A percentile compares a stretch with the other conserved stretches of the same genome.
Evolutionary conservation across 2,888 invertebrate genomes (phyloP).

Genomic region (Amaurobius ferox): DNA sequence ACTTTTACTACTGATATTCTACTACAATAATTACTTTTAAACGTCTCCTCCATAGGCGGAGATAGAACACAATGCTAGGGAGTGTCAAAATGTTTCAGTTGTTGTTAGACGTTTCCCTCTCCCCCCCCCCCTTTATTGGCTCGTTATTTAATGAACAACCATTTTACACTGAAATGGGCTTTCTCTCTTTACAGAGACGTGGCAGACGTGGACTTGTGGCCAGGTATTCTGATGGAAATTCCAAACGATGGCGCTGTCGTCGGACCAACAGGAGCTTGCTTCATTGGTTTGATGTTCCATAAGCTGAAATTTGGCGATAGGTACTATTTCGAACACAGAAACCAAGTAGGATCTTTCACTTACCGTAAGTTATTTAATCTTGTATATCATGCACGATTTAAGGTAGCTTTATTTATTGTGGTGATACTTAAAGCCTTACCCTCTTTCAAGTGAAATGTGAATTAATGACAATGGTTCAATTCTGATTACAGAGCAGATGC

Average conservation of each 20-base stretch:
- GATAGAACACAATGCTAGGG: too few species aligned
- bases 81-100: too few species aligned
- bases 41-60: too few species aligned
- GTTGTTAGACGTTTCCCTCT: too few species aligned
- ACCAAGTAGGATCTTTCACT: constrained; percentile 27
- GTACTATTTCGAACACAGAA: constrained; percentile 48
- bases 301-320: constrained; percentile 47
- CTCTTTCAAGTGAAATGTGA: not conserved
- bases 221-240: constrained; percentile 31
- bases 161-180: too few species aligned
- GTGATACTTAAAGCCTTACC: not conserved
- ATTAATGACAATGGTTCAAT: not conserved
- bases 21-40: too few species aligned
- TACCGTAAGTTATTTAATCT: constrained; percentile 21
- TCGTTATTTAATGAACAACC: too few species aligned
- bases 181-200: constrained; percentile 15
- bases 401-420: too few species aligned
- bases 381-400: too few species aligned
- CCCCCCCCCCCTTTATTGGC: too few species aligned
- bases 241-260: constrained; percentile 19
- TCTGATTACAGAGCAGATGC: not conserved
- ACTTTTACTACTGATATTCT: too few species aligned
- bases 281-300: constrained; percentile 37
- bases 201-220: constrained; percentile 40
- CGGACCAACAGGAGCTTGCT: constrained; percentile 44